Base-by-base conservation (phyloP, 1,140 invertebrate species). In the Pristionchus pacificus region DNA sequence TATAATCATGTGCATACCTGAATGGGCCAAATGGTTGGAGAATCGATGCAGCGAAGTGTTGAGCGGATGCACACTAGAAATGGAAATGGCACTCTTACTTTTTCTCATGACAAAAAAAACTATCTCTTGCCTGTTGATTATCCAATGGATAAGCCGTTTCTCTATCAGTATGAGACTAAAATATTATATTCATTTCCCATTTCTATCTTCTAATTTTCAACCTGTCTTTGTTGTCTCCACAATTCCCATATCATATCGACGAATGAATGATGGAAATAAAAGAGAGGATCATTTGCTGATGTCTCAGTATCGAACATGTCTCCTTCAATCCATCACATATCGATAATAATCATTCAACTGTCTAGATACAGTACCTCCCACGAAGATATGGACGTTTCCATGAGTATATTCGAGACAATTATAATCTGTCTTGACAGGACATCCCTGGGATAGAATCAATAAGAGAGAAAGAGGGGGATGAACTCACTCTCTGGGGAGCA, bases 321-420 rank as follows among this genome's bases (percentile, higher is more conserved):
- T 19, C 76, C 70, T n/a, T 32, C 70, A 49, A 49, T 49, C 6
- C 6, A 49, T 49, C 6, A 49, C 19, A 19, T 49, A 10, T 10
- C 19, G 6, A 19, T 49, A 19, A 49, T 6, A 49, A 49, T 49
- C n/a, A n/a, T n/a, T n/a, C n/a, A n/a, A n/a, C n/a, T n/a, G 38
- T 10, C 6, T 49, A 49, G 38, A 49, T 49, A n/a, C 38, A 49
- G 19, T 49, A 49, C 70, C 70, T 59, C 76, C 76, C n/a, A 77
- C 75, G 55, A 65, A 77, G 32, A 77, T 76, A 60, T 77, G 76
- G 14, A 73, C 70, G 64, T 77, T 77, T 65, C 76, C 76, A 63
- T 77, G 76, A 29, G 75, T 72, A 29, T 77, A 77, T 65, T 77
- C 76, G 1, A 77, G 64, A 62, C 62, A 71, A 29, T 76, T 76